phyloP scores from a whole-genome alignment of 2,113 vertebrate genomes.

The Carlito syrichta region DNA sequence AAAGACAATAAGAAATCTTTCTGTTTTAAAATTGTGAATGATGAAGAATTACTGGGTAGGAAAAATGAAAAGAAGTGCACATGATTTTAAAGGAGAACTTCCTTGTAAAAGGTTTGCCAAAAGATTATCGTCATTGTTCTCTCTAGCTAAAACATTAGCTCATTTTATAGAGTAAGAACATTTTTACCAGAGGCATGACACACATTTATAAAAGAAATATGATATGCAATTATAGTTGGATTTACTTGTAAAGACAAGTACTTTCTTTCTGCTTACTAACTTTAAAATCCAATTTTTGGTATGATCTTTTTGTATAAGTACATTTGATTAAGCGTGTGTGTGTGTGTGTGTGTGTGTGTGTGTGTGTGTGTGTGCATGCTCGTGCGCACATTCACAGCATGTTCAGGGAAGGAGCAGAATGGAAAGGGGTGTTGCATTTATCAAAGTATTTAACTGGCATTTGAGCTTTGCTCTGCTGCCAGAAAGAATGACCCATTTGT shows the following conservation, averaged over 20 bases:
- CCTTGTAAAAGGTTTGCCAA: slow-evolving; percentile 41
- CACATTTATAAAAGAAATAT: slow-evolving; percentile 56
- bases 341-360: neutral
- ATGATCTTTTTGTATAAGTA: neutral
- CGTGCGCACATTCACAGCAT: neutral
- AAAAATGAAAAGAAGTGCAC: neutral
- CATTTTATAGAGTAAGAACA: slow-evolving; percentile 24
- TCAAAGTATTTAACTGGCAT: slow-evolving; percentile 74
- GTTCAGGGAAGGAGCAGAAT: neutral
- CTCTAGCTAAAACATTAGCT: slow-evolving; percentile 30
- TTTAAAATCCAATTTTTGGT: neutral
- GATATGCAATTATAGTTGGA: neutral
- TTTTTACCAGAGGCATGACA: slow-evolving; percentile 8
- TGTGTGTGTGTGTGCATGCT: neutral
- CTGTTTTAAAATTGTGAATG: neutral
- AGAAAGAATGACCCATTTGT: slow-evolving; percentile 82
- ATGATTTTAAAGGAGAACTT: slow-evolving; percentile 40
- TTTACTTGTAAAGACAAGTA: slow-evolving; percentile 49
- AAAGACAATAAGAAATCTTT: neutral
- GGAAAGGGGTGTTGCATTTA: slow-evolving; percentile 46
- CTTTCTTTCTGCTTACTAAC: neutral
- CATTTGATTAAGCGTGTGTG: neutral
- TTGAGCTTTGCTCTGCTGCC: slow-evolving; percentile 75
- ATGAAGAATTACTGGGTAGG: neutral
- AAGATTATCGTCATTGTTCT: slow-evolving; percentile 48